Conservation (phyloP, 2,113 vertebrate species). For the Dryoscopus gambensis region DNA sequence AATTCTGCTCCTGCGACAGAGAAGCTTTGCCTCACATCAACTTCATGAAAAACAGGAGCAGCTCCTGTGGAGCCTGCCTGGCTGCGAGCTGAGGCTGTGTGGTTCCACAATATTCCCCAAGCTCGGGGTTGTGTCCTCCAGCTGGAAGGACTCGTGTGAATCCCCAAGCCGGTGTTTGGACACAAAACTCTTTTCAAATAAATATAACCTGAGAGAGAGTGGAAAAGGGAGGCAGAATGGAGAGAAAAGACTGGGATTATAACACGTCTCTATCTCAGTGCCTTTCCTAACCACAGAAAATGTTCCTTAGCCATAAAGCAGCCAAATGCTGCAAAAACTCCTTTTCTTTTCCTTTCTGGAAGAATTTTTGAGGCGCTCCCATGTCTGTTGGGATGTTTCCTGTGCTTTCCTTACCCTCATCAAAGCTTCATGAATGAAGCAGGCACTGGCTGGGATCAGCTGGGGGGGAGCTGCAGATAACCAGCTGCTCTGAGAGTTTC, state of each 20-base stretch:
- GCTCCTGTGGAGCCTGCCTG: neutral
- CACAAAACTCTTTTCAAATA: neutral
- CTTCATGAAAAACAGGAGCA: fast-evolving
- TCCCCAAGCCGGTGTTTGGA: neutral
- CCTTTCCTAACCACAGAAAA: neutral
- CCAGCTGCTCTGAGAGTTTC: neutral
- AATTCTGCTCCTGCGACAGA: neutral
- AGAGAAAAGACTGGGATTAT: neutral
- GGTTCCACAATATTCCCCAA: neutral
- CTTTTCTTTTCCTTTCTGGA: neutral
- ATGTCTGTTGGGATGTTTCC: neutral
- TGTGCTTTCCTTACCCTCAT: neutral
- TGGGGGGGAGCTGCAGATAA: neutral
- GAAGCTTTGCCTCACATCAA: fast-evolving
- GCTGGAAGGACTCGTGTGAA: neutral
- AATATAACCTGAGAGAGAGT: neutral
- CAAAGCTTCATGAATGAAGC: neutral
- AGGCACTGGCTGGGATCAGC: neutral
- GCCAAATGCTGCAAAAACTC: neutral
- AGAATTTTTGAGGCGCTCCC: neutral
- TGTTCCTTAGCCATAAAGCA: neutral
- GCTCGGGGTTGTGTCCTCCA: neutral
- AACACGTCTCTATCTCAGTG: neutral
- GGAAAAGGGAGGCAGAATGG: neutral
- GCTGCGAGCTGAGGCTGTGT: fast-evolving